Percentiles rank a stretch among this genome's conserved stretches.
Conservation (phyloP, 2,113 vertebrate genomes). For the Psettodes erumei region DNA sequence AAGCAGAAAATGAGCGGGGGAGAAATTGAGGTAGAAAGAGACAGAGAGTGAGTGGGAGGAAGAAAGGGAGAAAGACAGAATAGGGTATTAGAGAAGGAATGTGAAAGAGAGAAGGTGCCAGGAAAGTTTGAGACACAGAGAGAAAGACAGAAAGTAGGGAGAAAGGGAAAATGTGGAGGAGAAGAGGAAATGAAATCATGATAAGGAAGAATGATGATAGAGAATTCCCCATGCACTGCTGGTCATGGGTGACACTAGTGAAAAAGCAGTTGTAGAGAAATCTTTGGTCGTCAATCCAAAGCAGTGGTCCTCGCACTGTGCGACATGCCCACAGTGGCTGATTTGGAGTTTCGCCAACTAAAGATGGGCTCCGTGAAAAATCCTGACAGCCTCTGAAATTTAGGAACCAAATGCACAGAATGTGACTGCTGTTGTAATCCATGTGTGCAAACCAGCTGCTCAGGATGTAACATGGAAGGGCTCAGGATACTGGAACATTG, state of each 20-base stretch:
- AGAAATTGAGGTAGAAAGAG: neutral
- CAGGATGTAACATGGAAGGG: neutral
- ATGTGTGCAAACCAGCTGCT: neutral
- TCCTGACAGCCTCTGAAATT: neutral
- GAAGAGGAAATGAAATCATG: neutral
- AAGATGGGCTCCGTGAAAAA: neutral
- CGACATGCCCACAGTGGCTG: neutral
- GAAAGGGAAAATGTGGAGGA: neutral
- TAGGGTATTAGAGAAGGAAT: neutral
- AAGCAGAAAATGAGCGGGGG: slow-evolving; percentile 23
- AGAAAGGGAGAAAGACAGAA: neutral
- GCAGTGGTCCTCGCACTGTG: neutral
- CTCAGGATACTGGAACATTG: too few relatives aligned
- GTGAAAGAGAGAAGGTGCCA: slow-evolving; percentile 5
- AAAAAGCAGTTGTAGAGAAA: neutral
- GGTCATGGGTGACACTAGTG: neutral
- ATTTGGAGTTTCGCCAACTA: neutral
- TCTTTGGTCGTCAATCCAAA: neutral
- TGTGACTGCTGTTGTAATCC: neutral
- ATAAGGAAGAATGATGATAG: neutral
- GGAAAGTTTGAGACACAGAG: slow-evolving; percentile 13
- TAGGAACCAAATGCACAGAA: neutral
- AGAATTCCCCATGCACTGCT: neutral
- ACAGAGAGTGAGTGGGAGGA: neutral
- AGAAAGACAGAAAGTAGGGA: neutral